Base-by-base conservation (phyloP, 2,888 invertebrate species). In the Alviniconcha strummeri region DNA sequence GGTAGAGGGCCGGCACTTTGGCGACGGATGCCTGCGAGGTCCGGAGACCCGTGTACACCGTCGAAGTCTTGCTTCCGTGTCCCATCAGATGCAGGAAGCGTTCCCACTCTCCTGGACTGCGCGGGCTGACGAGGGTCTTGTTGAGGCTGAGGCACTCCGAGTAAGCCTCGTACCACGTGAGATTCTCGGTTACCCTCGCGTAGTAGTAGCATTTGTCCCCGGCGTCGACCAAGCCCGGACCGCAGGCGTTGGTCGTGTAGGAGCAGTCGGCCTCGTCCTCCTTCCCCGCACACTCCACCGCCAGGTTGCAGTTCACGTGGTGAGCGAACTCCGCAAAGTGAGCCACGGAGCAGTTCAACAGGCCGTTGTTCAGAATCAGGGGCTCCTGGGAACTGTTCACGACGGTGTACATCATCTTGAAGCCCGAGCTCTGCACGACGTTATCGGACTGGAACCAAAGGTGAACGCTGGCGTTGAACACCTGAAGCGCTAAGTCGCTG, bases 271-370 rank as follows among this genome's bases (percentile, higher is more conserved):
- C 36, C 57, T 82, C 82, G 52, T 82, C 82, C n/a, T 82, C 82
- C 9, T 15, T 13, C 8, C 56, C 57, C 15, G 36, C 19, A 54
- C 82, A 82, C 52, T 82, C 67, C 6, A 69, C n/a, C 6, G 55
- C 82, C 54, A 82, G 77, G 56, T 82, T 82, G 17, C 82, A 82
- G 55, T 77, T 82, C 17, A 82, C 8, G 56, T 82, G 82, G 3
- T 56, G 54, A 13, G 64, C 55, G 75, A 82, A 82, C 15, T 76
- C n/a, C 7, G 19, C 13, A 19, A n/a, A 82, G 71, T 54, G 56
- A 2, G 77, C 55, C 36, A 77, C 82, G 6, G 82, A 76, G 54
- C 82, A 82, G 82, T 82, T 64, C 56, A 82, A 82, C 19, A 82
- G 55, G 64, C 55, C 82, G 54, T 52, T 9, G 8, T 36, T 69